These are phyloP conservation scores for Gorsachius magnificus DNA, from an alignment of 2,797 vertebrate species.

Conservation along the genomic window DNA sequence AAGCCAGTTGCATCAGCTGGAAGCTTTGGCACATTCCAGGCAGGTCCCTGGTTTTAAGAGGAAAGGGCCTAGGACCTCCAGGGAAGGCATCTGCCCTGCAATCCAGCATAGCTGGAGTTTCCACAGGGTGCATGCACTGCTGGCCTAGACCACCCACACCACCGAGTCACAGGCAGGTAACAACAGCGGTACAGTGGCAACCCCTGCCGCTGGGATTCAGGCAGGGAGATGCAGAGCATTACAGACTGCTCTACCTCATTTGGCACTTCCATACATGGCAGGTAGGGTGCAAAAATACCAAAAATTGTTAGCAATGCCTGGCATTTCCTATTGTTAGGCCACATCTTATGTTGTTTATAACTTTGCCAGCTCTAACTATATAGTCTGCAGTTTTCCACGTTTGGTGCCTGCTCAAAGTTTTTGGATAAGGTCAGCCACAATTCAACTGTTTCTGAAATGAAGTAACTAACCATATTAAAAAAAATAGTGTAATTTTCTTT, in stretches of 20 bases:
- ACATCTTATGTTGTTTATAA: neutral
- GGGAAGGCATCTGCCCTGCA: neutral
- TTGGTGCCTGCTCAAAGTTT: neutral
- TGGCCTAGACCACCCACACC: neutral
- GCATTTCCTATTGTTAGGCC: neutral
- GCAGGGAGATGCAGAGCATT: accelerated
- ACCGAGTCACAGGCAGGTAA: neutral
- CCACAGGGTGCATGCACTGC: accelerated
- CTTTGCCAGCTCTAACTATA: neutral
- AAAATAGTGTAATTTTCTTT: neutral
- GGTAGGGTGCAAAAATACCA: neutral
- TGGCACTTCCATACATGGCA: neutral
- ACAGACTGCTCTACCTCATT: neutral
- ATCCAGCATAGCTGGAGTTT: neutral
- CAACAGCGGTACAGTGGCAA: neutral
- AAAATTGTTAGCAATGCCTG: neutral
- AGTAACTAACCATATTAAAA: neutral
- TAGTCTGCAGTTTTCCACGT: neutral
- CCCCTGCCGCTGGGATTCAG: neutral
- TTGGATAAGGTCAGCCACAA: constrained; percentile 41
- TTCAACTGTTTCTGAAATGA: constrained; percentile 23
- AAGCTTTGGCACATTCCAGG: neutral
- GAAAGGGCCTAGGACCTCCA: neutral
- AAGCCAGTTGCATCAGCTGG: neutral
- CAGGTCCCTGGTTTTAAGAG: neutral